Conservation (phyloP, 2,797 vertebrate species). For the Rhinichthys osculus region DNA sequence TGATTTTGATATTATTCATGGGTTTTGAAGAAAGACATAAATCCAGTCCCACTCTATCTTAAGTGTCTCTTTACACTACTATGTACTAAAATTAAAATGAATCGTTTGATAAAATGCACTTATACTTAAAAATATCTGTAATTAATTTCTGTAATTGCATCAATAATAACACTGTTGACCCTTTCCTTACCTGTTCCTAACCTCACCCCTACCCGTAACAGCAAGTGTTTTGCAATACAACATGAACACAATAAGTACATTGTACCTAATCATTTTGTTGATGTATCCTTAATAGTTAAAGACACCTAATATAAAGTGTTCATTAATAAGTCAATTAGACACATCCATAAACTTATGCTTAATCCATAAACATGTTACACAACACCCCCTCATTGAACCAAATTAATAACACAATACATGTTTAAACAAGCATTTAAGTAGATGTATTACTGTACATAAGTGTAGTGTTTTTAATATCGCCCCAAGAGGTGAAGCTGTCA, state of each 20-base stretch:
- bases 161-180: neutral
- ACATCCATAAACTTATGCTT: neutral
- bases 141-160: neutral
- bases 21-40: neutral
- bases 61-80: neutral
- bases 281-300: neutral
- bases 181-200: neutral
- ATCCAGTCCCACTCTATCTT: neutral
- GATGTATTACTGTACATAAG: neutral
- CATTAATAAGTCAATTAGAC: neutral
- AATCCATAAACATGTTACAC: neutral
- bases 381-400: neutral
- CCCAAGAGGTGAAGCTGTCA: neutral
- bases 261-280: neutral
- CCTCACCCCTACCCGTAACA: too few species aligned
- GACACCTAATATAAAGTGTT: neutral
- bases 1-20: neutral
- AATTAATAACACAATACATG: neutral
- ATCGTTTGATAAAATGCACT: neutral
- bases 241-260: neutral
- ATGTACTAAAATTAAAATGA: neutral
- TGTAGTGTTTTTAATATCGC: neutral
- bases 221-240: neutral
- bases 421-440: neutral
- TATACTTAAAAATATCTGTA: neutral